Evolutionary conservation across 2,797 vertebrate genomes (phyloP).

Genomic region (Heteromormyrus szaboi): DNA sequence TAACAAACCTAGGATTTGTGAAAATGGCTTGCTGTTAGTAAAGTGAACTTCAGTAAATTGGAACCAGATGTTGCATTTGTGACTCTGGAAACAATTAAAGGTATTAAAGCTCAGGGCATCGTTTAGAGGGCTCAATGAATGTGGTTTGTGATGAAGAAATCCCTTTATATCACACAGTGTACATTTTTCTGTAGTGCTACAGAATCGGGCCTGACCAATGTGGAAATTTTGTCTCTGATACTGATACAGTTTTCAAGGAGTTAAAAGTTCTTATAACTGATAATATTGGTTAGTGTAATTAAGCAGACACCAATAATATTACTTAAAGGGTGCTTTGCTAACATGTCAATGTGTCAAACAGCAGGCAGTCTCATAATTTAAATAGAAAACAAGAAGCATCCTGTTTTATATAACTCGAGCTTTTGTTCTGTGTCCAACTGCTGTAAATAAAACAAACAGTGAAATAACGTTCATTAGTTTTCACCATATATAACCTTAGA

Average conservation of each 20-base stretch:
- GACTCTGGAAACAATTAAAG: not conserved
- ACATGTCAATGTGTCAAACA: not conserved
- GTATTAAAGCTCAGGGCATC: not conserved
- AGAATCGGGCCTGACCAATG: not conserved
- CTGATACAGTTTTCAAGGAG: not conserved
- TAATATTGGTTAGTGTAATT: not conserved
- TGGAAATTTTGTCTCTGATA: not conserved
- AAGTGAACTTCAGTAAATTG: not conserved
- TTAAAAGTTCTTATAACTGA: not conserved
- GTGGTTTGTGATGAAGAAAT: not conserved
- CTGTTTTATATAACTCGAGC: not conserved
- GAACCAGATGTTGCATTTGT: not conserved
- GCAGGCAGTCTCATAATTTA: not conserved
- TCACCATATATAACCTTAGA: not conserved
- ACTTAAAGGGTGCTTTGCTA: not conserved
- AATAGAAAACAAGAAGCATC: not conserved
- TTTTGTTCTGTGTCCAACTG: not conserved
- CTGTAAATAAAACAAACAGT: not conserved
- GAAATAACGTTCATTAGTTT: not conserved
- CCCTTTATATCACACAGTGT: not conserved
- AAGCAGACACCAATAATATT: not conserved
- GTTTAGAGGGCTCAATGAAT: not conserved
- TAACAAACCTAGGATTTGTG: not conserved
- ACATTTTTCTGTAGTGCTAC: not conserved
- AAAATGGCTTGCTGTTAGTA: not conserved